Evolutionary conservation across 2,113 vertebrate genomes (phyloP).

Genomic region (Rhinoderma darwinii): DNA sequence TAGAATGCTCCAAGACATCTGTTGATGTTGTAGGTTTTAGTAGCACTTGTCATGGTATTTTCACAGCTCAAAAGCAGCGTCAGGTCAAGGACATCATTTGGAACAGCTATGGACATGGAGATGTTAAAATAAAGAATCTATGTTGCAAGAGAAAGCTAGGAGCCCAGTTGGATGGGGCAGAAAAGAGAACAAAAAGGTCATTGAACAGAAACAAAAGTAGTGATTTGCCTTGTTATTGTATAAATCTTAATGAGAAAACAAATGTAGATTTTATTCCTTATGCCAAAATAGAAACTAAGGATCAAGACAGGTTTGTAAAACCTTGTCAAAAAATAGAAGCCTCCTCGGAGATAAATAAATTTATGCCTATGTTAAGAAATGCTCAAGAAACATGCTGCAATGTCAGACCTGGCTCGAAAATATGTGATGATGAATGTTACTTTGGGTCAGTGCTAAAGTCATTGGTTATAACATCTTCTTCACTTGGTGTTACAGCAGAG

Average conservation of each 20-base stretch:
- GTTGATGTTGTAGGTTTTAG: not conserved
- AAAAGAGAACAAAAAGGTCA: not conserved
- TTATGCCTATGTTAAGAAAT: not conserved
- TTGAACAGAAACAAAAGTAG: not conserved
- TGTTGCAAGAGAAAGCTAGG: not conserved
- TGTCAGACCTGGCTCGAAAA: not conserved
- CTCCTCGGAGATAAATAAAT: not conserved
- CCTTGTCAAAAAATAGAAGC: not conserved
- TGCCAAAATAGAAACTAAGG: not conserved
- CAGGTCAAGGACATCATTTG: not conserved
- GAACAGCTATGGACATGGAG: not conserved
- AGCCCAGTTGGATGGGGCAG: not conserved
- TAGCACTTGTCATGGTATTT: not conserved
- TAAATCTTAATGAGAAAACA: not conserved
- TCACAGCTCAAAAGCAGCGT: not conserved
- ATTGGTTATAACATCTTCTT: constrained; percentile 1
- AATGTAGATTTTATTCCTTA: not conserved
- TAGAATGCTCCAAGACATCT: not conserved
- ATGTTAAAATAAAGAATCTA: not conserved
- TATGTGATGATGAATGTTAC: not conserved
- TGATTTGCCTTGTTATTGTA: not conserved
- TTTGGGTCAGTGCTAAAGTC: not conserved
- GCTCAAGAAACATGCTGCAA: not conserved
- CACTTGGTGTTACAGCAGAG: constrained; percentile 1
- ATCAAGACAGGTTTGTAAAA: not conserved